phyloP scores from a whole-genome alignment of 2,888 invertebrate species.

The Ametastegia equiseti region DNA sequence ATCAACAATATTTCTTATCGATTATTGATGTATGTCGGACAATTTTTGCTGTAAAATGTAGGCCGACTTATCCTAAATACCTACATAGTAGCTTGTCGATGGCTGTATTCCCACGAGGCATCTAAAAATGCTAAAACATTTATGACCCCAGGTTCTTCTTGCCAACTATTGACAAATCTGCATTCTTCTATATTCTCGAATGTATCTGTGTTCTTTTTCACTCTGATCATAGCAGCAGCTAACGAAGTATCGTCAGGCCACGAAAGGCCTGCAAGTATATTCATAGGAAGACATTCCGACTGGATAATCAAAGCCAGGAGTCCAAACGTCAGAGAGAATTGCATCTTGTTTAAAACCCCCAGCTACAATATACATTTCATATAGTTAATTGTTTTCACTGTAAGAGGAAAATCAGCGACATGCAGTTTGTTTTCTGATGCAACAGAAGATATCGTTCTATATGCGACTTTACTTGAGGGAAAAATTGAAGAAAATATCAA shows the following conservation, averaged over 20 bases:
- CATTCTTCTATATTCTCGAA: constrained; percentile 64
- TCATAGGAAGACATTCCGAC: background rate
- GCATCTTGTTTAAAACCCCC: constrained; percentile 8
- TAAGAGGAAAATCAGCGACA: background rate
- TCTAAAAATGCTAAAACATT: constrained; percentile 70
- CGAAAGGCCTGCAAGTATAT: background rate
- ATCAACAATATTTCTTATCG: background rate
- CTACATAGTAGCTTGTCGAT: constrained; percentile 68
- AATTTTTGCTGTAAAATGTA: background rate
- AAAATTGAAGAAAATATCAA: too few relatives aligned
- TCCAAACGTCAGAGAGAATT: background rate
- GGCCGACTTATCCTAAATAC: background rate
- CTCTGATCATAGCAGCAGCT: background rate
- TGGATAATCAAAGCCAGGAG: background rate
- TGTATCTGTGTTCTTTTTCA: background rate
- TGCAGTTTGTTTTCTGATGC: background rate
- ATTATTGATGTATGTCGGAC: background rate
- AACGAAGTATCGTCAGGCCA: background rate
- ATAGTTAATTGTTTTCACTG: too few relatives aligned
- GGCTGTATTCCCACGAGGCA: constrained; percentile 67
- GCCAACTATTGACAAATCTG: constrained; percentile 59
- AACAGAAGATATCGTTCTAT: too few relatives aligned
- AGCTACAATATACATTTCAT: too few relatives aligned
- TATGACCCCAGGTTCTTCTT: constrained; percentile 62
- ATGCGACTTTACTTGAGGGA: too few relatives aligned